Conservation (phyloP, 2,113 vertebrate genomes). For the Mesocricetus auratus region DNA sequence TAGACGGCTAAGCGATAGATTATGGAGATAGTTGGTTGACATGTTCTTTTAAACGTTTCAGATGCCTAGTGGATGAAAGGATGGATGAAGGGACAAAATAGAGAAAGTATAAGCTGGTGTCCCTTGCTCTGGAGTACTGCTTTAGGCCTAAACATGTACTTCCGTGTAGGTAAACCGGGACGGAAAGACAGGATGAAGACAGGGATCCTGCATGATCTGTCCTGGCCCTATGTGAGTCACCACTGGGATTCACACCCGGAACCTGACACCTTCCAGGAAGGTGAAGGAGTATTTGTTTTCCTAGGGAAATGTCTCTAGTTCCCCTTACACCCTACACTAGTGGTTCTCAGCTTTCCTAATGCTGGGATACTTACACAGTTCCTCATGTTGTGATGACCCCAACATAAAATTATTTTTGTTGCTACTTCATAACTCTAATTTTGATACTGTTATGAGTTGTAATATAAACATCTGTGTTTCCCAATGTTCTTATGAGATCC, state of each 20-base stretch:
- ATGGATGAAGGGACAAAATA: background rate
- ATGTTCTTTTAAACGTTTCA: background rate
- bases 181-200: background rate
- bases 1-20: slow-evolving; percentile 1
- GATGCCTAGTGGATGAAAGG: background rate
- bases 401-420: too few relatives aligned
- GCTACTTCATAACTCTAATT: too few relatives aligned
- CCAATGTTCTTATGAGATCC: too few relatives aligned
- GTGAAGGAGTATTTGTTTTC: background rate
- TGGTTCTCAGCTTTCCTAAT: too few relatives aligned
- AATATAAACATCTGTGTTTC: too few relatives aligned
- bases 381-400: too few relatives aligned
- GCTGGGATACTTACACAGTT: too few relatives aligned
- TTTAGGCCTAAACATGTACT: background rate
- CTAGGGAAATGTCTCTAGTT: background rate
- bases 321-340: background rate
- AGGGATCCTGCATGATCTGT: background rate
- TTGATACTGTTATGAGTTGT: too few relatives aligned
- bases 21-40: background rate
- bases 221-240: background rate
- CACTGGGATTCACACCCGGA: background rate
- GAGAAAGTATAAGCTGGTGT: background rate
- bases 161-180: background rate
- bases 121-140: background rate
- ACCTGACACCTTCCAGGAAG: slow-evolving; percentile 19